Evolutionary conservation across 2,113 vertebrate genomes (phyloP), one percentile per base, ranked within the genome.

Genomic region (Cyanistes caeruleus): DNA sequence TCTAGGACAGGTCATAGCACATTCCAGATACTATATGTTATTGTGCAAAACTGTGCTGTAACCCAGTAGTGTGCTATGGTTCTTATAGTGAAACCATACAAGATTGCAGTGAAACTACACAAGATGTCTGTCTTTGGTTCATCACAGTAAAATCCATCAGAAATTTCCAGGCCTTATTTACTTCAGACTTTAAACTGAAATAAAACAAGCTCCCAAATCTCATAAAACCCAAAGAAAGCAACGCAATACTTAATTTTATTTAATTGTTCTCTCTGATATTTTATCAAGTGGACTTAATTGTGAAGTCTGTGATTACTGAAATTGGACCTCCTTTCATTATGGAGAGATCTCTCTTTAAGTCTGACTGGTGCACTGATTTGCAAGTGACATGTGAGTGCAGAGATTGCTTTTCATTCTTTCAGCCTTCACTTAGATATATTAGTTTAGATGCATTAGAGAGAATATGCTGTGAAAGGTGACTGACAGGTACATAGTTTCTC

Each of bases 121-220:
- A 8, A 43, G 33, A 23, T 77, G 46, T 56, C 31, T 31, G 9
- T 55, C 24, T 91, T 90, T 1, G 3, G 7, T 41, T 78, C 13
- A 22, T 62, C 15, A 16, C 15, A 52, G 24, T 77, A 55, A 91
- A 90, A 74, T 37, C 11, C 3, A 33, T 25, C 27, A 65, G 81
- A 68, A 51, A 33, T 43, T 78, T 84, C 11, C 21, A 67, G 51
- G 20, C 5, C 18, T 91, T 85, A 31, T 41, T 90, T 49, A 56
- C 14, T 68, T 95, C 22, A 68, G 49, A 31, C 44, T 78, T 62
- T 62, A 76, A 60, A 69, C 5, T 35, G 59, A 82, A 90, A 9
- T 48, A 64, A 65, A 62, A 11, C 2, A 53, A 74, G 4, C 2
- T 0, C 1, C 1, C 4, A 80, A 20, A 31, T 46, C 10, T 20